These are phyloP conservation scores for Hydrochoerus hydrochaeris DNA, from an alignment of 2,113 vertebrate genomes.

Conservation along the genomic window DNA sequence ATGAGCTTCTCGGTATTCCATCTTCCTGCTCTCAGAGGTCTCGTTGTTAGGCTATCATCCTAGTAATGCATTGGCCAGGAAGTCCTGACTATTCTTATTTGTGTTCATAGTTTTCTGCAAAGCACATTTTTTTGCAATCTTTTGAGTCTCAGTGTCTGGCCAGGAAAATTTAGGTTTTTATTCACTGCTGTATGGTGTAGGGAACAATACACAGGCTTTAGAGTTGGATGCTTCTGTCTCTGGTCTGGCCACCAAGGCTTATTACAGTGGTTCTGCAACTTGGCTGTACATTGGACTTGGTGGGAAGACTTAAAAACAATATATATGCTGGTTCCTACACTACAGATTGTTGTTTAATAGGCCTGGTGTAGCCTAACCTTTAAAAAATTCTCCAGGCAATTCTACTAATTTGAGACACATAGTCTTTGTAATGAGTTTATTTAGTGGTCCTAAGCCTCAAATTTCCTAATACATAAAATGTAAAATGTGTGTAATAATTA, in stretches of 20 bases:
- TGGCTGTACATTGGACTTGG: neutral
- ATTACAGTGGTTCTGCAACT: neutral
- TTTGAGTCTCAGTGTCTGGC: neutral
- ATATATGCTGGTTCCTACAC: neutral
- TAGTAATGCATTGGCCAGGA: neutral
- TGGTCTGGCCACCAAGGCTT: neutral
- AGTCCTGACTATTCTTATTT: neutral
- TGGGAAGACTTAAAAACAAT: neutral
- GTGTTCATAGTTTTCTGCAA: neutral
- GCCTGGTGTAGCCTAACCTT: neutral
- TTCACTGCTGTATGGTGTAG: neutral
- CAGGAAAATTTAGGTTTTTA: neutral
- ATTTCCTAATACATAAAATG: neutral
- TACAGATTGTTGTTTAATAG: conserved; percentile 28
- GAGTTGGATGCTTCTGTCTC: neutral
- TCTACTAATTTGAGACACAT: neutral
- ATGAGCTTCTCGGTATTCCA: neutral
- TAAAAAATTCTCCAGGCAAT: neutral
- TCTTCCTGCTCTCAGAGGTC: neutral
- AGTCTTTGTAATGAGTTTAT: neutral
- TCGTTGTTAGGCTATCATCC: neutral
- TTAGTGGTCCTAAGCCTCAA: neutral
- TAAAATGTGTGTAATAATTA: neutral
- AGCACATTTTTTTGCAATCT: neutral
- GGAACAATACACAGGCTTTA: neutral